Evolutionary conservation across 2,888 invertebrate species (phyloP), one percentile per base, ranked within the genome.

Genomic region (Thumatha senex): DNA sequence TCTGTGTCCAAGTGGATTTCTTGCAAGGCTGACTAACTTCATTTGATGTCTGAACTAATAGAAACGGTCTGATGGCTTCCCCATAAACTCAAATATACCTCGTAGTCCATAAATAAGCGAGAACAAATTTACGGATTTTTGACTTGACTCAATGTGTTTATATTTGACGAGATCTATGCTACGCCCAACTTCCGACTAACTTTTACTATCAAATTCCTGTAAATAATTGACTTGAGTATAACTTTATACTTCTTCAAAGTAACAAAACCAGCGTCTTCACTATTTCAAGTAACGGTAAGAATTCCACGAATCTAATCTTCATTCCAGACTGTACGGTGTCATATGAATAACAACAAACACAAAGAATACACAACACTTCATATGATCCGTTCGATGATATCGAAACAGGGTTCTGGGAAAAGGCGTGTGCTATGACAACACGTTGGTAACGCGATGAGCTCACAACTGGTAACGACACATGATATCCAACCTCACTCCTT

Each of bases 341-440:
- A 42, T 36, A 53, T 64, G 61, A 58, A 65, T 57, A 61, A 60
- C 49, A 69, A 63, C 53, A 58, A 60, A 47, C 15, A 18, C 38
- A 44, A 57, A 51, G 51, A 56, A 54, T 50, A 43, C 41, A 56
- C 54, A 63, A 63, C 57, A 61, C 44, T 63, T 62, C 61, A 61
- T 55, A 43, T 63, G 61, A 65, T 67, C 63, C 65, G 63, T 65
- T 61, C 63, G 61, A 65, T 64, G 61, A 63, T 60, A 51, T 54
- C 58, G 58, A 58, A 62, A 65, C 60, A 57, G 46, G 54, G 57
- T 73, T 72, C 72, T 61, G 56, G 61, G 72, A 73, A 68, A 57
- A 69, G 69, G 74, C 65, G 69, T 72, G 74, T 64, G 57, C 61
- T 61, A 54, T 70, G 64, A 68, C 70, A 73, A 63, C 67, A 55